Evolutionary conservation across 2,113 vertebrate species (phyloP).

Genomic region (Crotalus viridis): DNA sequence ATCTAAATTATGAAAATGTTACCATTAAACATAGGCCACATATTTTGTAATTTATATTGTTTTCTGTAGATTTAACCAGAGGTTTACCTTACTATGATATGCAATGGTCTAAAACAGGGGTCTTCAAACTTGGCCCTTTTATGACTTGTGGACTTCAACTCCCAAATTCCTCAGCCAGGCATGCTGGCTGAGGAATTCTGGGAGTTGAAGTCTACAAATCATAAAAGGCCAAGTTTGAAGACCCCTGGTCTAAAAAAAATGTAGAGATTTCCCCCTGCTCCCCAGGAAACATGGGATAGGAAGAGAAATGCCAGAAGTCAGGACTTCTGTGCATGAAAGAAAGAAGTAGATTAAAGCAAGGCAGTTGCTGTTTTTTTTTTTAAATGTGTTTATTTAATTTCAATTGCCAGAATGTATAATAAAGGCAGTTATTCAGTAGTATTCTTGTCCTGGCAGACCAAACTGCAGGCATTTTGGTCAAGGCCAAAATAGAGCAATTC

Average conservation of each 20-base stretch:
- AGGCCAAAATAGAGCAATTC: not conserved
- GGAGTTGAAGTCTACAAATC: no score
- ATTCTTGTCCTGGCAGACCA: not conserved
- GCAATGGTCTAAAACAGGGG: not conserved
- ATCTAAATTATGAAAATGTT: not conserved
- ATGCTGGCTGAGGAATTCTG: no score
- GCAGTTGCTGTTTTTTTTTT: not conserved
- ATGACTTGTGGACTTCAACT: no score
- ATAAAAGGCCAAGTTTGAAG: no score
- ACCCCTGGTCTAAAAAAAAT: not conserved
- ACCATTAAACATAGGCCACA: not conserved
- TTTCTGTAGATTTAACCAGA: not conserved
- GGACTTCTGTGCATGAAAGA: not conserved
- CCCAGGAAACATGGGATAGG: not conserved
- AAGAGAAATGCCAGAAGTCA: constrained; percentile 6
- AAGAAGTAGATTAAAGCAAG: not conserved
- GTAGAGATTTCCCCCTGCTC: not conserved
- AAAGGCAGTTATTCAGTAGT: not conserved
- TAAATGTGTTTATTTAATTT: not conserved
- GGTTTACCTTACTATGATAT: not conserved
- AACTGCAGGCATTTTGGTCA: constrained; percentile 22
- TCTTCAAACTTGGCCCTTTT: no score
- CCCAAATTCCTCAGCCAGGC: no score
- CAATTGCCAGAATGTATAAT: not conserved
- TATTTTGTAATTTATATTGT: constrained; percentile 4